Evolutionary conservation across 2,797 vertebrate genomes (phyloP), one percentile per base, ranked within the genome.

Genomic region (Neostethus bicornis): DNA sequence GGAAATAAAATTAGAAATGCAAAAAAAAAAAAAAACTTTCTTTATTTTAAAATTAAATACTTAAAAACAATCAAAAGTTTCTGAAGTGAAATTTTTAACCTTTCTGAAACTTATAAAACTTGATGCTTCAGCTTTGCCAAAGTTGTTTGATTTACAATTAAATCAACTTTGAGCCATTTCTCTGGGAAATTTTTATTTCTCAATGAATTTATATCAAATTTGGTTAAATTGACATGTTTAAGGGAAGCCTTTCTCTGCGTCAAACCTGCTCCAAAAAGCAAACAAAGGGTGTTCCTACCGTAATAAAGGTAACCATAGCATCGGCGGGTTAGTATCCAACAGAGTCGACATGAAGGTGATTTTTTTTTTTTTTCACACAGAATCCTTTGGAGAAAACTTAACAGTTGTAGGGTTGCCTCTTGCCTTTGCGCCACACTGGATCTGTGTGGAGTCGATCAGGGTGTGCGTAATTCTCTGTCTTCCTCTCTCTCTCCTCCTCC

Each of bases 231-330:
- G 17, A 31, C 51, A 60, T 28, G 32, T 17, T 26, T 46, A 9
- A 62, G 38, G 46, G 56, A 17, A 43, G 37, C n/a, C 53, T 53
- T 66, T 12, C 12, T 34, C 29, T n/a, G 39, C 13, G 10, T 31
- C 9, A 38, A 19, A 55, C 43, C 46, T 2, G 23, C 8, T 51
- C 29, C 9, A 49, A 3, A 23, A 11, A 16, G 38, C 43, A 17
- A 66, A 62, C 37, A 19, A 71, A 57, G 66, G 49, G 4, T 5
- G 55, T 48, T 72, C 92, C 62, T 92, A 93, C 92, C 92, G 92
- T 92, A 91, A 92, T 89, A 88, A 93, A 92, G 89, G 92, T 92
- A 92, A 93, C 92, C 92, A 93, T 93, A 93, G 91, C 92, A 91
- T 91, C 92, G 88, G 86, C 81, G 84, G 86, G 83, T 80, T 79